Conservation (phyloP, 2,113 vertebrate species). For the Hoplias malabaricus region DNA sequence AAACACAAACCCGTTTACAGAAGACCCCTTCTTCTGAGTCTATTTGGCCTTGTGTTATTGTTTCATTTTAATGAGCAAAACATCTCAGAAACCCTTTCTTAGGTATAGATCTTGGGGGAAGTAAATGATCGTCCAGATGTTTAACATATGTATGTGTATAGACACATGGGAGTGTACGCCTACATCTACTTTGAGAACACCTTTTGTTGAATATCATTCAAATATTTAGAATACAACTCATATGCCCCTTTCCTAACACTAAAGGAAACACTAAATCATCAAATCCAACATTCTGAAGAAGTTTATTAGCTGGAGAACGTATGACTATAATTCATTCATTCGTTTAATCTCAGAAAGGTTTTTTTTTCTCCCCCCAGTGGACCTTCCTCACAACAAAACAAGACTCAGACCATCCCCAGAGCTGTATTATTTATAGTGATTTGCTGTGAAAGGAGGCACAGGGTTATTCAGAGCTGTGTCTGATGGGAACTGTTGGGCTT, state of each 20-base stretch:
- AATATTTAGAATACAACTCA: too few relatives aligned
- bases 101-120: too few relatives aligned
- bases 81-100: neutral
- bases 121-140: too few relatives aligned
- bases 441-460: neutral
- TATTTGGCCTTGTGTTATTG: neutral
- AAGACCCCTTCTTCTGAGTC: neutral
- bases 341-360: neutral
- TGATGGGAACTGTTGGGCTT: constrained; percentile 18
- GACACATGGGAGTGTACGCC: too few relatives aligned
- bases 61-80: neutral
- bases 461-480: constrained; percentile 11
- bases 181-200: too few relatives aligned
- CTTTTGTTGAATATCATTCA: too few relatives aligned
- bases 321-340: too few relatives aligned
- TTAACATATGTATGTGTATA: too few relatives aligned
- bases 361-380: neutral
- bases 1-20: neutral
- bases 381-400: constrained; percentile 19
- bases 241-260: too few relatives aligned
- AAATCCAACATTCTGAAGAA: too few relatives aligned
- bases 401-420: constrained; percentile 52
- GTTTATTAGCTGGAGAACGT: too few relatives aligned
- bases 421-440: constrained; percentile 64
- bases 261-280: too few relatives aligned